Base-by-base conservation (phyloP, 2,888 invertebrate genomes). In the Eilema griseolum region DNA sequence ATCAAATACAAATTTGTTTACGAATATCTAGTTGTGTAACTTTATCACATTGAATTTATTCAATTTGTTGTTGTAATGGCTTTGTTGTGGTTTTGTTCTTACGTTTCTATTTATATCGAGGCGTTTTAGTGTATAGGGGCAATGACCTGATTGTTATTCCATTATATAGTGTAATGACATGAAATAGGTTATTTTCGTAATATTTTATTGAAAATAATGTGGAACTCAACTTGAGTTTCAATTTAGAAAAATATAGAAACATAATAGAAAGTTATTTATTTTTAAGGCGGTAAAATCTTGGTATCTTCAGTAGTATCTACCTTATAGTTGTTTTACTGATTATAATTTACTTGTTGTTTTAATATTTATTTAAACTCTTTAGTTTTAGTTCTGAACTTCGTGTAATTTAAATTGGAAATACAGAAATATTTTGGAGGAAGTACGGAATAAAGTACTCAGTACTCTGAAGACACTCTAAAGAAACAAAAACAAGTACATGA, bases 1-100 rank as follows among this genome's bases (percentile, higher is more conserved):
- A 92, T 91, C 88, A 87, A 92, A 92, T 79, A 83, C 83, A 86
- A 84, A 86, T 88, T 87, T 89, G 83, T 83, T 88, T 85, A 84
- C 75, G 74, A 82, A 77, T 81, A 80, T 83, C 76, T 62, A 65
- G 76, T 88, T 87, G 79, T 70, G 75, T 79, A 86, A 88, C 77
- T 57, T 23, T 70, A 72, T 74, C 41, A 64, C 69, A 64, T 71
- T 14, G 67, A 59, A 65, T 61, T 61, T 68, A 66, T 79, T 78
- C 70, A 70, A 71, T 72, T 72, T 67, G 33, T 60, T 56, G 11
- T 69, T 71, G 56, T 69, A 67, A 57, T 26, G 26, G 61, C 41
- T 70, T 71, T 65, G 10, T 71, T 66, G 8, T 57, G 46, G n/a
- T n/a, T 12, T 20, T 26, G 16, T 20, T 62, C 37, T 11, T 26